These are phyloP conservation scores for Perognathus longimembris DNA, from an alignment of 2,113 vertebrate species.

Conservation along the genomic window DNA sequence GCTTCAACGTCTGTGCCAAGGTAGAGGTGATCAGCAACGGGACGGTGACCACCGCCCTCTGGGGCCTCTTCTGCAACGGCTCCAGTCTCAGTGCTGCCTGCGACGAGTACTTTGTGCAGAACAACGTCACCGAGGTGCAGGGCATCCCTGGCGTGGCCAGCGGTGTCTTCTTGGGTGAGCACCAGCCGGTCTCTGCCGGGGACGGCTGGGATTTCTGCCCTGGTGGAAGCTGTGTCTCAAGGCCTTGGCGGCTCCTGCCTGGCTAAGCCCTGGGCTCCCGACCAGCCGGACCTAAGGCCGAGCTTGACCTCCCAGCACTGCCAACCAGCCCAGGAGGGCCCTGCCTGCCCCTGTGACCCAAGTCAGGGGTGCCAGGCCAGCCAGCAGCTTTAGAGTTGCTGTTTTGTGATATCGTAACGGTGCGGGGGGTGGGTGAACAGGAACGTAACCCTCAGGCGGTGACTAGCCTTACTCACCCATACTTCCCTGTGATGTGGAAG, in stretches of 20 bases:
- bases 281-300: background rate
- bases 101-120: constrained; percentile 91
- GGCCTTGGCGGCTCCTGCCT: background rate
- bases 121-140: constrained; percentile 92
- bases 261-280: background rate
- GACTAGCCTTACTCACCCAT: background rate
- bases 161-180: constrained; percentile 90
- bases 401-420: background rate
- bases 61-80: constrained; percentile 91
- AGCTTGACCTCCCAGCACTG: background rate
- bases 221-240: no score
- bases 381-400: background rate
- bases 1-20: constrained; percentile 92
- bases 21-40: constrained; percentile 83
- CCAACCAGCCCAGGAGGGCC: no score
- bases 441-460: background rate
- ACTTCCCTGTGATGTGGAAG: no score
- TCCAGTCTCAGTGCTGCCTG: constrained; percentile 88
- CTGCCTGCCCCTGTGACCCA: no score
- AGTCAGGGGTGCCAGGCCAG: background rate
- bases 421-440: background rate
- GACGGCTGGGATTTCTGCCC: background rate
- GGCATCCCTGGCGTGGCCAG: constrained; percentile 96
- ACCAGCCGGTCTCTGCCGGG: no score
- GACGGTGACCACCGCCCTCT: constrained; percentile 89